These are phyloP conservation scores for Nematolebias whitei DNA, from an alignment of 2,113 vertebrate species.

Conservation along the genomic window DNA sequence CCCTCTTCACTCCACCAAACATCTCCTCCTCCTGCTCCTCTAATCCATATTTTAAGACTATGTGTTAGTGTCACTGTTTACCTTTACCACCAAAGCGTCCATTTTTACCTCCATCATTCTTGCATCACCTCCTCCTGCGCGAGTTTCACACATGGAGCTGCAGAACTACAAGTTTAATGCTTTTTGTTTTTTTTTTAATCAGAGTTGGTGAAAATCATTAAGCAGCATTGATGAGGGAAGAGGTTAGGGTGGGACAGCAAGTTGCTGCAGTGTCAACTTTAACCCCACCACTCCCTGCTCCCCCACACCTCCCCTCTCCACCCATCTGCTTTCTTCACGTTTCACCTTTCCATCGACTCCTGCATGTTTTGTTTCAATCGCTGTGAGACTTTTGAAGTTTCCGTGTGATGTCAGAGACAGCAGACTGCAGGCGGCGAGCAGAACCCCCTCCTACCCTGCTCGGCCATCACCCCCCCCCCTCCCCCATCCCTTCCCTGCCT, in stretches of 20 bases:
- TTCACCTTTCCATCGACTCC: neutral
- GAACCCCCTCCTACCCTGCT: slow-evolving; percentile 11
- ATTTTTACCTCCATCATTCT: slow-evolving; percentile 42
- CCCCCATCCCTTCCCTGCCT: neutral
- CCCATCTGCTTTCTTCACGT: neutral
- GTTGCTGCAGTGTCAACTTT: slow-evolving; percentile 68
- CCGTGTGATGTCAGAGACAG: slow-evolving; percentile 7
- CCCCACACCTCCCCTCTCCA: neutral
- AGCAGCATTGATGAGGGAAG: slow-evolving; percentile 9
- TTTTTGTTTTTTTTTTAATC: slow-evolving; percentile 15
- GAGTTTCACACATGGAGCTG: slow-evolving; percentile 27
- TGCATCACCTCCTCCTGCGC: too few relatives aligned
- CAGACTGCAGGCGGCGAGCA: slow-evolving; percentile 15
- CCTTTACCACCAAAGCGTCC: too few relatives aligned
- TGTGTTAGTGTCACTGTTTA: too few relatives aligned
- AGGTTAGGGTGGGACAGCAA: slow-evolving; percentile 15
- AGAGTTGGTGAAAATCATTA: slow-evolving; percentile 50
- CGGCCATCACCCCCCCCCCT: slow-evolving; percentile 13
- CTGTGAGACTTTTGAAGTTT: neutral
- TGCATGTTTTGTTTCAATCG: neutral
- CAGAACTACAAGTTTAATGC: too few relatives aligned
- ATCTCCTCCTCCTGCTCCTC: neutral
- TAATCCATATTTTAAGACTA: too few relatives aligned
- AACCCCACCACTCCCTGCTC: neutral
- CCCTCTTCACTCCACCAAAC: slow-evolving; percentile 34